Base-by-base conservation (phyloP, 2,113 vertebrate species). In the Tor tambroides region DNA sequence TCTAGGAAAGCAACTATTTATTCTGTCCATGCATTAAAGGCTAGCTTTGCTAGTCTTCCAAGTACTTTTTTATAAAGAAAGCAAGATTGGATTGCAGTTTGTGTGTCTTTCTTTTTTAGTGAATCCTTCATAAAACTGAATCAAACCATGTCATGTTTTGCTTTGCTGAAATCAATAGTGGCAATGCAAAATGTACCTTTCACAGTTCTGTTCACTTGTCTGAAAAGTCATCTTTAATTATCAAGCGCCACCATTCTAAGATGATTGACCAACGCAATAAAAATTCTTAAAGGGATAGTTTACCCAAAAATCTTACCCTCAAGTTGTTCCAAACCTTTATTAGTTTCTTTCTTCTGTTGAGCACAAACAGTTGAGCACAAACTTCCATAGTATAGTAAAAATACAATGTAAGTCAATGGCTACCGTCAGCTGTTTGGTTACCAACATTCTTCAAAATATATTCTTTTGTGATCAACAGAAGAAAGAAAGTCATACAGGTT, bases 11-110 rank as follows among this genome's bases (percentile, higher is more conserved):
- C 59, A 67, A 19, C n/a, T 46, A 46, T 63, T 65, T 78, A 51
- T 51, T 51, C 49, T 51, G 17, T 78, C 76, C 26, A 28, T 51
- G 76, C 76, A 14, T 79, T 54, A 56, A 79, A 80, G 23, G 8
- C 11, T 35, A 56, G 12, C 38, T 61, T 63, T 14, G 9, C 8
- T 23, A 59, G 9, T 32, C 51, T 80, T 59, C 21, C 21, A 3
- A 35, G 43, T 3, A 43, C 19, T 38, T 38, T 11, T 21, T n/a
- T 46, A 11, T 51, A 2, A 77, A 77, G 23, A 2, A 38, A 38
- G 38, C 2, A 2, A 79, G 3, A 12, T 23, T 79, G 5, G 2
- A 79, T 23, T 23, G 21, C n/a, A 7, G 51, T 7, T 35, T 35
- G 28, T 28, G 0, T 2, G 1, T 75, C 38, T 43, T 21, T 5